These are phyloP conservation scores for Drosophila nr. perissopoda DNA, from an alignment of 2,888 invertebrate species.

Conservation along the genomic window DNA sequence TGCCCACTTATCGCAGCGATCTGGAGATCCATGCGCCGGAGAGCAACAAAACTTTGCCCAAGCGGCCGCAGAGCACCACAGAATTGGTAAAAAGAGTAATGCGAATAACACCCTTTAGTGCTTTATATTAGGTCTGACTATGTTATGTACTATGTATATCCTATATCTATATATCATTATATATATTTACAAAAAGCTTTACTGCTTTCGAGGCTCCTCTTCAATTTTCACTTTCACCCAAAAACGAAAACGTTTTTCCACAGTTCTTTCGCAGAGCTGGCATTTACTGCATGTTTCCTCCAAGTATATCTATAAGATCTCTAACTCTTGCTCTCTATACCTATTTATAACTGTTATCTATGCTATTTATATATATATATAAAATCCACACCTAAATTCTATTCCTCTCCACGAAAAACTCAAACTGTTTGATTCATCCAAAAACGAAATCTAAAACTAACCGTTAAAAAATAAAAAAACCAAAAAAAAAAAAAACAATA, in stretches of 20 bases:
- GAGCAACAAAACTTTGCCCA: conserved; percentile 84
- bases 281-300: conserved; percentile 41
- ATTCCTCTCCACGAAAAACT: conserved; percentile 75
- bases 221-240: conserved; percentile 46
- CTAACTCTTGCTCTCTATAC: conserved; percentile 26
- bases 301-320: conserved; percentile 47
- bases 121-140: conserved; percentile 42
- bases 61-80: conserved; percentile 85
- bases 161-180: conserved; percentile 14
- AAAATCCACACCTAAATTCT: conserved; percentile 72
- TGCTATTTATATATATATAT: conserved; percentile 37
- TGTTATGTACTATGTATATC: conserved; percentile 36
- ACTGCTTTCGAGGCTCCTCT: conserved; percentile 59
- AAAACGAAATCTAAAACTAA: conserved; percentile 41
- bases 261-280: conserved; percentile 13
- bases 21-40: conserved; percentile 88
- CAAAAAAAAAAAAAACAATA: conserved; percentile 54
- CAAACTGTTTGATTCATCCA: conserved; percentile 43
- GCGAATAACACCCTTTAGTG: neutral
- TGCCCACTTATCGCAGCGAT: conserved; percentile 87
- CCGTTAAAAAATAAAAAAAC: conserved; percentile 46
- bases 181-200: conserved; percentile 57
- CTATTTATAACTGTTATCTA: conserved; percentile 27
- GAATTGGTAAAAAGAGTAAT: conserved; percentile 82
- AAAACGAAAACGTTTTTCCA: conserved; percentile 3